phyloP scores from a whole-genome alignment of 1,140 invertebrate species.

The Tetranychus urticae region DNA sequence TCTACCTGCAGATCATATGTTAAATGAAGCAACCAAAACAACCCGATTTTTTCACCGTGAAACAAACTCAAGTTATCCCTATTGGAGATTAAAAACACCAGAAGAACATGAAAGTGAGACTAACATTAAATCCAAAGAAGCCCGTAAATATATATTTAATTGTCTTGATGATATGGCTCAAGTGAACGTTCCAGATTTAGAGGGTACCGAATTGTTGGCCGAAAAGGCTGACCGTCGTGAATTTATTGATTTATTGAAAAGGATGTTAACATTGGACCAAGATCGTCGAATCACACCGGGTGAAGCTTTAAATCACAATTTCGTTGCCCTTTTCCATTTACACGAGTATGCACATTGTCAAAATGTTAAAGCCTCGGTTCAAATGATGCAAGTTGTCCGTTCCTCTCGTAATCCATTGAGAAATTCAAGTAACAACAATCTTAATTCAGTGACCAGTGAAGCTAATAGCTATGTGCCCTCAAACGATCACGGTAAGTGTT shows the following conservation, averaged over 20 bases:
- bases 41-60: conserved; percentile 95
- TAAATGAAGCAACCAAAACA: conserved; percentile 95
- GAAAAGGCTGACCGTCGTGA: conserved; percentile 87
- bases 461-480: neutral
- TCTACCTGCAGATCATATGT: conserved; percentile 88
- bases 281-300: conserved; percentile 79
- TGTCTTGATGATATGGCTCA: conserved; percentile 95
- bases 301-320: conserved; percentile 80
- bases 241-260: conserved; percentile 85
- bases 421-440: neutral
- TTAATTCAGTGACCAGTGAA: neutral
- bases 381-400: conserved; percentile 77
- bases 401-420: conserved; percentile 11
- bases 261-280: conserved; percentile 95
- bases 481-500: neutral
- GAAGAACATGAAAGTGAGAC: conserved; percentile 96
- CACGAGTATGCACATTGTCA: conserved; percentile 79
- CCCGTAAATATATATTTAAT: conserved; percentile 97
- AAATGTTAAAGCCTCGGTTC: conserved; percentile 63
- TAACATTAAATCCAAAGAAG: conserved; percentile 95
- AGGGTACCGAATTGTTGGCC: conserved; percentile 74
- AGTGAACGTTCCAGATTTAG: conserved; percentile 88
- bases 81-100: conserved; percentile 86
- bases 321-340: conserved; percentile 73
- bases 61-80: conserved; percentile 84